Base-by-base conservation (phyloP, 2,888 invertebrate species). In the Apoderus coryli region DNA sequence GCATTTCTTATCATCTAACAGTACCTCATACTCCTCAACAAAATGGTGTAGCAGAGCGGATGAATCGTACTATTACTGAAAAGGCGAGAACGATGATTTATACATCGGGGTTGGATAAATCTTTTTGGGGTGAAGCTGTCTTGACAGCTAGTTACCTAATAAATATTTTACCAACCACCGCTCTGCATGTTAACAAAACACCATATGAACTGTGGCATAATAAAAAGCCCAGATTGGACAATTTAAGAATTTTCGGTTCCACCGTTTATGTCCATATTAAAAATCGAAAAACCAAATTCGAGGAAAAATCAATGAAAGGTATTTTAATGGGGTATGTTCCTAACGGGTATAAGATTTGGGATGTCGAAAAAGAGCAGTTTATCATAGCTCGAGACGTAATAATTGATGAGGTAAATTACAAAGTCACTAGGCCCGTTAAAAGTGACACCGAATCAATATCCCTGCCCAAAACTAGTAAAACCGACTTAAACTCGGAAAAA, bases 171-270 rank as follows among this genome's bases (percentile, higher is more conserved):
- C 51, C 50, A 14, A 52, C 46, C 31, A 46, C 40, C 44, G 49
- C 48, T 16, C 30, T 53, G n/a, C 44, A 40, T 27, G 3, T 29
- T 16, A 25, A 30, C 27, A 48, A 49, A 46, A 53, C 53, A 40
- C 54, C 54, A 40, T 54, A 39, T 40, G 52, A 52, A 37, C 33
- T 50, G 40, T 54, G 52, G 50, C 44, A 50, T 42, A 37, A 25
- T 37, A 50, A 44, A 42, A 54, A 48, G 39, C 50, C 52, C 11
- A 19, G 38, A 39, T 25, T 49, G 31, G 44, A 48, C 34, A 39
- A 45, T 44, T 40, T 52, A 31, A 45, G 38, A 35, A 37, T 48
- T 25, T 53, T 54, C 38, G 50, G 48, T 38, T 47, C 46, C 14
- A 37, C 35, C 7, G n/a, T n/a, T n/a, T n/a, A n/a, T n/a, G n/a